Evolutionary conservation across 2,797 vertebrate species (phyloP), one percentile per base, ranked within the genome.

Genomic region (Chelon labrosus): DNA sequence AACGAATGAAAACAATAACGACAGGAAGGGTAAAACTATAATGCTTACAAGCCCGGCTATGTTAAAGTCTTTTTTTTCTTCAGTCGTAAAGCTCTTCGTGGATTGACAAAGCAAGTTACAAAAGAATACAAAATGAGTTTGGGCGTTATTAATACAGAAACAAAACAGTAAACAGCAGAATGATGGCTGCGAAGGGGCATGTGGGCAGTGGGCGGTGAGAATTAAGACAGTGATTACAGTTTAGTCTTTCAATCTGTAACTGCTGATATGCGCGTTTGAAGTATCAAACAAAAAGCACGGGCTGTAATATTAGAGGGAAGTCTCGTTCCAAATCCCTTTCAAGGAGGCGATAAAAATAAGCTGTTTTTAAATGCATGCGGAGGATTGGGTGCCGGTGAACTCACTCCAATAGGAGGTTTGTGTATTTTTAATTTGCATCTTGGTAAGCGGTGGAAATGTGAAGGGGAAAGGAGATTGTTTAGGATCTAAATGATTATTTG

Each of bases 161-260:
- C 11, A 44, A 46, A 38, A 46, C 38, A 12, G 37, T 64, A 19
- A 57, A 74, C 56, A 53, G 65, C 60, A 66, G 31, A 60, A 17
- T 44, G 42, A 46, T 59, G 58, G 19, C 58, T 46, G 0, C 17
- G 52, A 71, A 37, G 53, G 51, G 54, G 38, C 42, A 60, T 65
- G 55, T 78, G 71, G 64, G 52, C 68, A 55, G 56, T 71, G 67
- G 54, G 79, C 61, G 73, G 70, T 57, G 52, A 54, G 53, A 50
- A 67, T 68, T 55, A 68, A 75, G 67, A 56, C 63, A 71, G 31
- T 76, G 55, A 53, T 73, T 55, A 66, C 61, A 70, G 62, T 58
- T 58, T 35, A 71, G 66, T 51, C 27, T 38, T 59, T 71, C 61
- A 73, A 9, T 73, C 61, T 73, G 62, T 54, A 49, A 25, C 11